Conservation (phyloP, 2,113 vertebrate genomes). For the Lasiurus cinereus region DNA sequence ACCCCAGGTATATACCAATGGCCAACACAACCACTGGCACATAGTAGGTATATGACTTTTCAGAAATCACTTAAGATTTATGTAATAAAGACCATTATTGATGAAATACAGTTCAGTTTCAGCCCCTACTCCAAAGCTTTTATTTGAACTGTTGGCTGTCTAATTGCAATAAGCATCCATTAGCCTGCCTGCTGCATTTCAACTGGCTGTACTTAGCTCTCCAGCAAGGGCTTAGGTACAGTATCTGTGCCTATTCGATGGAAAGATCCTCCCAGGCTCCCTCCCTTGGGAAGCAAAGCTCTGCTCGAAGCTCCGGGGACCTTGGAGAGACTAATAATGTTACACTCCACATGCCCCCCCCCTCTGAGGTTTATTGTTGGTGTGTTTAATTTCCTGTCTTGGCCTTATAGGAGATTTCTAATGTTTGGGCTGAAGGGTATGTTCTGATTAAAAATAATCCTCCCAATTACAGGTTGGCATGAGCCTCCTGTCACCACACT, state of each 20-base stretch:
- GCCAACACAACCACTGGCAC: background rate
- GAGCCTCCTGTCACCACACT: slow-evolving; percentile 85
- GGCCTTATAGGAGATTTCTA: slow-evolving; percentile 88
- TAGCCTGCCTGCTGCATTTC: slow-evolving; percentile 57
- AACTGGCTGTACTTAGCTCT: slow-evolving; percentile 66
- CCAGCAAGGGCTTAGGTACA: background rate
- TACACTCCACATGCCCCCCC: slow-evolving; percentile 81
- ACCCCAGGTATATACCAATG: background rate
- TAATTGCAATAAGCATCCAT: background rate
- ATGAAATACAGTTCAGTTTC: background rate
- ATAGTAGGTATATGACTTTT: background rate
- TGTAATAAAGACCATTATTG: background rate
- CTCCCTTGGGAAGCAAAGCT: slow-evolving; percentile 70
- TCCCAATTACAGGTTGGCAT: slow-evolving; percentile 89
- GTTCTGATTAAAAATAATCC: slow-evolving; percentile 92
- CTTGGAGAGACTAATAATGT: slow-evolving; percentile 82
- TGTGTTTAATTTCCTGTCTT: slow-evolving; percentile 90
- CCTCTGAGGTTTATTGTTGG: slow-evolving; percentile 86
- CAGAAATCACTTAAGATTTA: background rate
- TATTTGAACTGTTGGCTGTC: background rate
- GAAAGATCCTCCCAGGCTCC: background rate
- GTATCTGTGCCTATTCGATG: background rate
- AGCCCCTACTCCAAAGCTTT: background rate
- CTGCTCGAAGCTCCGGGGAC: slow-evolving; percentile 78
- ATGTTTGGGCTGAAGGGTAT: slow-evolving; percentile 90